Conservation (phyloP, 1,140 invertebrate species). For the Trichogramma pretiosum region DNA sequence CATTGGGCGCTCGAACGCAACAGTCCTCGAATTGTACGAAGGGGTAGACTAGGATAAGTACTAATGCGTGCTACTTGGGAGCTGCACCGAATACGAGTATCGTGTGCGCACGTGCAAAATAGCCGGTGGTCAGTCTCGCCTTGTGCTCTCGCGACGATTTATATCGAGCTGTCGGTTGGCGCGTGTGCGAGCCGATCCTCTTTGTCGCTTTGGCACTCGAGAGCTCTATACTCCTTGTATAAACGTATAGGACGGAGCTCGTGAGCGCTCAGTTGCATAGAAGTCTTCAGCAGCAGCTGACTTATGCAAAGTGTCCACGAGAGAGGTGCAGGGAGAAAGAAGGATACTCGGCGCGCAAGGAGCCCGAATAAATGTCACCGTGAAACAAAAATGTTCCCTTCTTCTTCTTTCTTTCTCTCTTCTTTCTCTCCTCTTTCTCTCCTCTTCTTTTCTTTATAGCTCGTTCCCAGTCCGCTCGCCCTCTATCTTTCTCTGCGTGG, state of each 20-base stretch:
- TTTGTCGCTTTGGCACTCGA: too few species aligned
- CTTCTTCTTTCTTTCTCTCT: too few species aligned
- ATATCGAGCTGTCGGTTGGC: conserved; percentile 34
- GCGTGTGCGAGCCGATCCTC: too few species aligned
- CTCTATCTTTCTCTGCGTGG: too few species aligned
- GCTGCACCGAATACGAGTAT: not conserved
- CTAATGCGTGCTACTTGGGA: not conserved
- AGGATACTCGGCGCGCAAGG: conserved; percentile 26
- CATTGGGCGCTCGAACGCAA: not conserved
- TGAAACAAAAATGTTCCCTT: conserved; percentile 42
- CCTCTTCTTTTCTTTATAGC: conserved; percentile 16
- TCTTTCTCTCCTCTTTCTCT: too few species aligned
- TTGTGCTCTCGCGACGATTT: conserved; percentile 36
- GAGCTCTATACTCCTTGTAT: too few species aligned
- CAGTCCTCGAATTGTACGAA: not conserved
- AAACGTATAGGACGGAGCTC: too few species aligned
- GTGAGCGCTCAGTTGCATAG: too few species aligned
- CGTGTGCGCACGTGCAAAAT: conserved; percentile 13
- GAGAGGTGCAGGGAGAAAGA: too few species aligned
- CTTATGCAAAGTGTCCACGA: conserved; percentile 46
- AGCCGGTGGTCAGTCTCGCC: conserved; percentile 36
- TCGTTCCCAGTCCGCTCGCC: too few species aligned
- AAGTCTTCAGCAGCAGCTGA: conserved; percentile 22
- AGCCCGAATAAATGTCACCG: conserved; percentile 44
- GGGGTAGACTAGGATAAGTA: not conserved